These are phyloP conservation scores for Micronycteris hirsuta DNA, from an alignment of 2,113 vertebrate species.

Conservation along the genomic window DNA sequence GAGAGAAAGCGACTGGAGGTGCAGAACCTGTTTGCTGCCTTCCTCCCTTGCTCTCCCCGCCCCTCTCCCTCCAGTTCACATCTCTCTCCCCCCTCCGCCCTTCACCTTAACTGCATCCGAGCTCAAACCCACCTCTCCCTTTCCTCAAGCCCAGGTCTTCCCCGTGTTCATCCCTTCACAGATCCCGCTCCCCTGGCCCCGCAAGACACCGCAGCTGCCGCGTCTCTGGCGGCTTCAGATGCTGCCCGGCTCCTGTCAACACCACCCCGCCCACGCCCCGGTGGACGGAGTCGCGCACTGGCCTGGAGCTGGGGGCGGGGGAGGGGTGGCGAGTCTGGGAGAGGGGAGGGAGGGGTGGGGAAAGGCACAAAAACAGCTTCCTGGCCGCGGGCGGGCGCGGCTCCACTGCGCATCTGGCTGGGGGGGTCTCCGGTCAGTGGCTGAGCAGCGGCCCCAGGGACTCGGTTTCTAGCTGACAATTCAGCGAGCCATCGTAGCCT, in stretches of 20 bases:
- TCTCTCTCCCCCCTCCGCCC: background rate
- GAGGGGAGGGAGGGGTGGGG: background rate
- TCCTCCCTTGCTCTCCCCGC: background rate
- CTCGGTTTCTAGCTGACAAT: background rate
- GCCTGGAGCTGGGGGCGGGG: conserved; percentile 36
- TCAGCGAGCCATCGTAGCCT: background rate
- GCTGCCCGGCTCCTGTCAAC: background rate
- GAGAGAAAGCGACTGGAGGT: background rate
- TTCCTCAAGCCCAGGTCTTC: background rate
- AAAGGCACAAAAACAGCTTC: conserved; percentile 24
- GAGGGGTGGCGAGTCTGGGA: background rate
- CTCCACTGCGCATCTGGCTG: background rate
- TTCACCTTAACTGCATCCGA: background rate
- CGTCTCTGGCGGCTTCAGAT: background rate
- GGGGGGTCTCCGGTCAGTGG: background rate
- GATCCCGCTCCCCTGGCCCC: fast-evolving
- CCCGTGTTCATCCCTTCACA: background rate
- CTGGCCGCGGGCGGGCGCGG: background rate
- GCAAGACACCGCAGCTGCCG: background rate
- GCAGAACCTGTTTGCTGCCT: background rate
- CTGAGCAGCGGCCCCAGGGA: background rate
- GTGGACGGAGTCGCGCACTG: background rate
- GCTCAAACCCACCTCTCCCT: no score
- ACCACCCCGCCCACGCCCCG: conserved; percentile 44
- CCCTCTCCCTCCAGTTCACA: background rate